Base-by-base conservation (phyloP, 1,140 invertebrate species). In the Aphelinus certus region DNA sequence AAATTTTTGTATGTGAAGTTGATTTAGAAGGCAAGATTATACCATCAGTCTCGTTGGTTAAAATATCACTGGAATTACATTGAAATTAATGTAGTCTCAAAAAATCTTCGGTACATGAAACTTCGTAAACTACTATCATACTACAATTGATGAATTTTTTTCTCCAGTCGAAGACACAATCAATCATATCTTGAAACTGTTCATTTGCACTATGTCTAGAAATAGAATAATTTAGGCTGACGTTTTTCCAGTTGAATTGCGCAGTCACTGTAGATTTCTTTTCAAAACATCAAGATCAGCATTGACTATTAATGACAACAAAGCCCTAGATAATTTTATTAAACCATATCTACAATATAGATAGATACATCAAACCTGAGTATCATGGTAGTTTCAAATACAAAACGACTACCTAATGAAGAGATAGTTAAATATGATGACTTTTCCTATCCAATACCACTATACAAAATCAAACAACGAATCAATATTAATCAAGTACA, bases 1-100 rank as follows among this genome's bases (percentile, higher is more conserved):
- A 26, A 26, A 26, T 26, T 26, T 26, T 26, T 26, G 26, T 72
- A 61, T 57, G 53, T 63, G 75, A 68, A 76, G 55, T 75, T 68
- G 57, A 78, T 75, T 65, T 64, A 79, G 82, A 84, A 83, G 82
- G 81, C 82, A 84, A 83, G 78, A 83, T 82, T 82, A 81, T 81
- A 81, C 77, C 79, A 65, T 84, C 83, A 83, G 83, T 84, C 83
- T 84, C 81, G 77, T 79, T 78, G 77, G 46, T 78, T 82, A 78
- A 58, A 77, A 76, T 77, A 68, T 76, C 60, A 73, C 73, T 67
- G 80, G 76, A 79, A 76, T 79, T 78, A 79, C 74, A 79, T 81
- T 80, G 78, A 73, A n/a, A 73, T 61, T 67, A 42, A 73, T 47
- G 1, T 55, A 51, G 58, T 62, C 6, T 4, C 64, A 26, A 70